Conservation (phyloP, 2,888 invertebrate species). For the Thecophora atra region DNA sequence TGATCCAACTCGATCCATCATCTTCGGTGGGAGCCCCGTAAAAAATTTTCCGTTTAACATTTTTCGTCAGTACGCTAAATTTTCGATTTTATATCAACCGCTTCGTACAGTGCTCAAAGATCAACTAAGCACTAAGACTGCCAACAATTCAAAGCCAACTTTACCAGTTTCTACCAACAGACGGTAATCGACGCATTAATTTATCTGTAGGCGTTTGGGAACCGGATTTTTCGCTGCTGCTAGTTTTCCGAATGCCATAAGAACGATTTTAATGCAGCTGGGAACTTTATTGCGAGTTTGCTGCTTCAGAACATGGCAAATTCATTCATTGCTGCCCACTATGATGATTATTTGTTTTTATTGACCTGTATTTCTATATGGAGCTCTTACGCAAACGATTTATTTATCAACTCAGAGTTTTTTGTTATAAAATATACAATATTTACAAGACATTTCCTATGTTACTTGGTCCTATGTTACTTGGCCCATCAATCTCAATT, state of each 20-base stretch:
- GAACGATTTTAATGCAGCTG: constrained; percentile 32
- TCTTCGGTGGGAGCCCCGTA: constrained; percentile 63
- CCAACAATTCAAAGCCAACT: constrained; percentile 37
- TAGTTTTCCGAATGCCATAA: constrained; percentile 34
- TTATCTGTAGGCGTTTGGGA: constrained; percentile 24
- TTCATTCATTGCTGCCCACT: neutral
- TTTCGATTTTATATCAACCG: constrained; percentile 38
- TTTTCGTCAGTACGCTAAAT: constrained; percentile 28
- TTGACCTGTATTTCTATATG: neutral
- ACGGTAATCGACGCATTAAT: neutral
- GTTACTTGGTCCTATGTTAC: too few relatives aligned
- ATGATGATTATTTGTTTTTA: neutral
- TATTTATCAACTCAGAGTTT: neutral
- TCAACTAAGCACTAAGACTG: constrained; percentile 37
- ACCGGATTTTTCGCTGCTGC: constrained; percentile 1
- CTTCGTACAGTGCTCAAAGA: constrained; percentile 31
- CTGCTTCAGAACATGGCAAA: constrained; percentile 14
- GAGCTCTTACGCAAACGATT: neutral
- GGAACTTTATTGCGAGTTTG: constrained; percentile 5
- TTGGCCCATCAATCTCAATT: too few relatives aligned
- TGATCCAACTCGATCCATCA: constrained; percentile 58
- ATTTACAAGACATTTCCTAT: too few relatives aligned
- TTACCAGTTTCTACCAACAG: constrained; percentile 6
- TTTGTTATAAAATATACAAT: too few relatives aligned
- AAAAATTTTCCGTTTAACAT: constrained; percentile 66